Conservation (phyloP, 2,888 invertebrate genomes). For the Trichacis sp. region DNA sequence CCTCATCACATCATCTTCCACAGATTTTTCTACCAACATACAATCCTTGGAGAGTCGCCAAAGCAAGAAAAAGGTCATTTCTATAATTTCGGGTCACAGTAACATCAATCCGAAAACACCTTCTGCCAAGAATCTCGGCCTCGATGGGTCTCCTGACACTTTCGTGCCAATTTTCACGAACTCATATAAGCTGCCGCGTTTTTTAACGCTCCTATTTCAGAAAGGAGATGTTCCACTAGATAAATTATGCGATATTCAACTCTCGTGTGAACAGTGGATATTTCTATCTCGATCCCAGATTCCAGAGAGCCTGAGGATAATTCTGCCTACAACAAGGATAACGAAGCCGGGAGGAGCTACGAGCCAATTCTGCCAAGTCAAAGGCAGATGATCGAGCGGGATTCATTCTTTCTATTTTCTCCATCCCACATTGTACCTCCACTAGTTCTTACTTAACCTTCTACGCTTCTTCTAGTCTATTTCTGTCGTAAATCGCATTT, state of each 20-base stretch:
- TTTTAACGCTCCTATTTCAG: not conserved
- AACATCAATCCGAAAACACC: not conserved
- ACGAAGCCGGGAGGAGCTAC: conserved; percentile 18
- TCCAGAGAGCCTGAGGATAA: conserved; percentile 18
- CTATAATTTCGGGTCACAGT: not conserved
- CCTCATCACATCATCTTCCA: too few relatives aligned
- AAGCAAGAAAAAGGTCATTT: not conserved
- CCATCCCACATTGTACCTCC: not conserved
- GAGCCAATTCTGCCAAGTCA: conserved; percentile 23
- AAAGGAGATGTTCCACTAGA: not conserved
- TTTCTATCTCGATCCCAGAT: conserved; percentile 20
- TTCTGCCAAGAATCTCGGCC: too few relatives aligned
- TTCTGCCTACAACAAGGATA: conserved; percentile 12
- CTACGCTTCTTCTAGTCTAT: not conserved
- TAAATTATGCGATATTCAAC: conserved; percentile 10
- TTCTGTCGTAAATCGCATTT: conserved; percentile 1
- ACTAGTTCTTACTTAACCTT: not conserved
- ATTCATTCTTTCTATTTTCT: conserved; percentile 16
- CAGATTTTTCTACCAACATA: too few relatives aligned
- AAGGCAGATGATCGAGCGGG: conserved; percentile 25
- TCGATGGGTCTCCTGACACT: not conserved
- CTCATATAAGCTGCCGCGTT: conserved; percentile 21
- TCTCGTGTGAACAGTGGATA: conserved; percentile 16
- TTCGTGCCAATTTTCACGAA: not conserved
- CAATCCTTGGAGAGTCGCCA: too few relatives aligned